phyloP scores from a whole-genome alignment of 1,140 invertebrate species.

The Dermatophagoides farinae region DNA sequence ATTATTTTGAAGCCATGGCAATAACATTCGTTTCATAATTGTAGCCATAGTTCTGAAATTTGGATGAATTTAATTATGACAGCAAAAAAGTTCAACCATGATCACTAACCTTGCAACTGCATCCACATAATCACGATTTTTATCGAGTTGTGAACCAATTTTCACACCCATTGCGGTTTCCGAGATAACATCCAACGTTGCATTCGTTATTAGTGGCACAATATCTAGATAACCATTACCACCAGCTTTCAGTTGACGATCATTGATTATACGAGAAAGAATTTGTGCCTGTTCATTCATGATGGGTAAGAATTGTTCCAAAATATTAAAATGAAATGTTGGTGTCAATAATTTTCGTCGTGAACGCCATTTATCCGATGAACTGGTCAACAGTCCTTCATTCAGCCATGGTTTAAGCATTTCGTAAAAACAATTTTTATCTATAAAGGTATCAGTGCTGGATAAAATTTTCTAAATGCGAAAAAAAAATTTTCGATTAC shows the following conservation, averaged over 20 bases:
- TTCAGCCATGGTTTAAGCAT: conserved; percentile 44
- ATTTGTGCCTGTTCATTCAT: conserved; percentile 36
- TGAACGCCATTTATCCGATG: conserved; percentile 37
- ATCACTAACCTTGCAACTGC: conserved; percentile 25
- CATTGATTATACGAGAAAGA: conserved; percentile 40
- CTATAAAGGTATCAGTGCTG: conserved; percentile 39
- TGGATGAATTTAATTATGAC: neutral
- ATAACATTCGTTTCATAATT: conserved; percentile 44
- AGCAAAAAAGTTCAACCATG: neutral
- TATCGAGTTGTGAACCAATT: conserved; percentile 42
- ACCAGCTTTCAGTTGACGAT: conserved; percentile 25
- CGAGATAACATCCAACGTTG: conserved; percentile 24
- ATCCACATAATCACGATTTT: conserved; percentile 47
- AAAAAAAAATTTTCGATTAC: too few species aligned
- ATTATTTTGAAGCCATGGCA: conserved; percentile 58
- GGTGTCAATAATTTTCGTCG: conserved; percentile 43
- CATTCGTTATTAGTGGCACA: conserved; percentile 12
- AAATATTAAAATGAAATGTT: conserved; percentile 39
- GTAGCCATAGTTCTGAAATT: conserved; percentile 27
- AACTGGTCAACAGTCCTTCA: conserved; percentile 33
- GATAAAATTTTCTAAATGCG: conserved; percentile 33
- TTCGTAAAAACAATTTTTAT: conserved; percentile 38
- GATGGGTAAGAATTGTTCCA: conserved; percentile 36
- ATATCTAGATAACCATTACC: conserved; percentile 13
- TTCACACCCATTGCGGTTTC: conserved; percentile 59